Percentiles rank a stretch among this genome's conserved stretches.
Evolutionary conservation across 2,888 invertebrate genomes (phyloP).

Genomic region (Lomographa bimaculata): DNA sequence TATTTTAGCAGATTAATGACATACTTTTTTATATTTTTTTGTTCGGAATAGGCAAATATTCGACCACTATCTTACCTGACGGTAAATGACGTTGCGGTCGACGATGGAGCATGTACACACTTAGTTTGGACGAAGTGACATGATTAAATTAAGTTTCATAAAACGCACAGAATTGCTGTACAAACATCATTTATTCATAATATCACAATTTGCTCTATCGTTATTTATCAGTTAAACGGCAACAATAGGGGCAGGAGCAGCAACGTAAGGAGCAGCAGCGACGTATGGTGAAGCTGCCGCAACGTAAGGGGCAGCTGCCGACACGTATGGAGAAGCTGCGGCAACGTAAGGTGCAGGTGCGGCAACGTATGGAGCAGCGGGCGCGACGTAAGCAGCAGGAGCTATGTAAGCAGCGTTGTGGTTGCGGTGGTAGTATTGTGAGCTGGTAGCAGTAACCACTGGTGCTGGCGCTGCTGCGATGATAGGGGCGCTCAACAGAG

Average conservation of each 20-base stretch:
- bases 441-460: slow-evolving; percentile 86
- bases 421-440: slow-evolving; percentile 86
- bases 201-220: slow-evolving; percentile 44
- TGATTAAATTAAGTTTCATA: too few relatives aligned
- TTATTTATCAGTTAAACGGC: too few relatives aligned
- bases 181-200: slow-evolving; percentile 40
- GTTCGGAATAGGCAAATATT: too few relatives aligned
- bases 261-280: slow-evolving; percentile 41
- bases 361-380: slow-evolving; percentile 24
- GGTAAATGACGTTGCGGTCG: too few relatives aligned
- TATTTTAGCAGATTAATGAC: too few relatives aligned
- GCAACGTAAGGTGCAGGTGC: slow-evolving; percentile 23
- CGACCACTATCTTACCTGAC: too few relatives aligned
- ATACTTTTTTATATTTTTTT: too few relatives aligned
- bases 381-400: slow-evolving; percentile 53
- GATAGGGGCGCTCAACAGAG: slow-evolving; percentile 56
- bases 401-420: slow-evolving; percentile 81
- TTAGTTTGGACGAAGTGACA: too few relatives aligned
- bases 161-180: slow-evolving; percentile 4
- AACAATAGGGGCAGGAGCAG: slow-evolving; percentile 38
- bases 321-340: slow-evolving; percentile 22
- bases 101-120: too few relatives aligned
- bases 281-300: slow-evolving; percentile 38
- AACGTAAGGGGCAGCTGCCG: slow-evolving; percentile 27
- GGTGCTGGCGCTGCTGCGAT: slow-evolving; percentile 71